These are phyloP conservation scores for Paralichthys olivaceus DNA, from an alignment of 2,113 vertebrate species.

Conservation along the genomic window DNA sequence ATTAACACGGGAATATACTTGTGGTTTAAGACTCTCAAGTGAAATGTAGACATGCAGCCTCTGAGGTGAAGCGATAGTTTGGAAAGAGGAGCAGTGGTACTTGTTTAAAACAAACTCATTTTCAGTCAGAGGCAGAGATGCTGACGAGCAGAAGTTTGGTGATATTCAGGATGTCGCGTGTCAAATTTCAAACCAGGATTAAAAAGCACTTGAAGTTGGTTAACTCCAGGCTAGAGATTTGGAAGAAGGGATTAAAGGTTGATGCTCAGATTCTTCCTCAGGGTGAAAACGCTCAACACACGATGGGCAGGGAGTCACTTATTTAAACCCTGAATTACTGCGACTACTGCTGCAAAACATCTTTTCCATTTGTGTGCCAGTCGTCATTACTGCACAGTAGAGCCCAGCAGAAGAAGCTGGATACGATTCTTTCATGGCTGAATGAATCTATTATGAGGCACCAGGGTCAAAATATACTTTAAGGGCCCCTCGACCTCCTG, in stretches of 20 bases:
- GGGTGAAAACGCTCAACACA: neutral
- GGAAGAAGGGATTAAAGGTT: constrained; percentile 23
- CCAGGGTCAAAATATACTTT: no score
- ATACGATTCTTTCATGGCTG: no score
- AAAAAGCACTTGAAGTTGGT: neutral
- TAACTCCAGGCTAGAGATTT: constrained; percentile 19
- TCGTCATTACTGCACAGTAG: no score
- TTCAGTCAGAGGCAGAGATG: no score
- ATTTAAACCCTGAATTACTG: no score
- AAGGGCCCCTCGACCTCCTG: no score
- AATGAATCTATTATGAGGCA: no score
- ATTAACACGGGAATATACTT: neutral
- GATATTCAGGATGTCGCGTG: neutral
- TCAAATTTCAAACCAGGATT: constrained; percentile 44
- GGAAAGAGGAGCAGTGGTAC: neutral
- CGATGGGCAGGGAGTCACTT: no score
- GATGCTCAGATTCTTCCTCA: neutral
- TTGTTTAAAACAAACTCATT: neutral
- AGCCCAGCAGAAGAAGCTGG: no score
- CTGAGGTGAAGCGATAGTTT: neutral
- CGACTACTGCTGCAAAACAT: no score
- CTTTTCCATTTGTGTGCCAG: no score
- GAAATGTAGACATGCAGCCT: neutral
- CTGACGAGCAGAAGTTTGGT: neutral
- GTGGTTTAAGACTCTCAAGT: constrained; percentile 6